Conservation (phyloP, 2,797 vertebrate genomes). For the Mallotus villosus region DNA sequence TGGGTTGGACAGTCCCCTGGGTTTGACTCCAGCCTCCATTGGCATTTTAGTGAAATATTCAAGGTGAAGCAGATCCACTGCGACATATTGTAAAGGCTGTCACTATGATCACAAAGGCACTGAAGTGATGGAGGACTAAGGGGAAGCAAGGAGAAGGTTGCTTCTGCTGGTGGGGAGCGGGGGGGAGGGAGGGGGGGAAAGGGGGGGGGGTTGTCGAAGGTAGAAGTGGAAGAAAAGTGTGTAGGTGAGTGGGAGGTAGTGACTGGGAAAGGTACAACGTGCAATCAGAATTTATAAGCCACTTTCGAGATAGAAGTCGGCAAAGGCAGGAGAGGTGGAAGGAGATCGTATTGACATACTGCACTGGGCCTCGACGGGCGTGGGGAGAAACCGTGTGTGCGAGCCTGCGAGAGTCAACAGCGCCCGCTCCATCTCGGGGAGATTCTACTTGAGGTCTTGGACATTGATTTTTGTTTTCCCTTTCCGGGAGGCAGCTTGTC, state of each 20-base stretch:
- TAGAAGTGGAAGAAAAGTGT: constrained; percentile 40
- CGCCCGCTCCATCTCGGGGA: constrained; percentile 63
- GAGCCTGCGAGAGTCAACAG: constrained; percentile 57
- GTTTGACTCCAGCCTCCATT: constrained; percentile 66
- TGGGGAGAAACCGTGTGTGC: constrained; percentile 59
- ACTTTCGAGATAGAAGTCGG: constrained; percentile 72
- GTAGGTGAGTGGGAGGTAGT: constrained; percentile 54
- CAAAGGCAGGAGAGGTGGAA: constrained; percentile 76
- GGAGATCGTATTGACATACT: constrained; percentile 80
- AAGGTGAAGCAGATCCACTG: constrained; percentile 77
- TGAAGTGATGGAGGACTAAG: constrained; percentile 70
- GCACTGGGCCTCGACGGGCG: constrained; percentile 66
- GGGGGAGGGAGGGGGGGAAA: constrained; percentile 50
- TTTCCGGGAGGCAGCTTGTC: constrained; percentile 21
- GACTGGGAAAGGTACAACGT: constrained; percentile 72
- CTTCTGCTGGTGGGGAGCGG: constrained; percentile 41
- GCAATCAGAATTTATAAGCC: constrained; percentile 76
- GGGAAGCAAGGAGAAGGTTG: constrained; percentile 33
- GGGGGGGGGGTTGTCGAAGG: constrained; percentile 21
- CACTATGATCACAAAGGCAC: constrained; percentile 76
- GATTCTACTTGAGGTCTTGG: constrained; percentile 65
- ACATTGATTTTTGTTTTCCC: constrained; percentile 60
- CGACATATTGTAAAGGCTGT: constrained; percentile 76
- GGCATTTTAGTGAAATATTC: constrained; percentile 85
- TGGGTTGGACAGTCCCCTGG: constrained; percentile 56